Evolutionary conservation across 1,140 invertebrate species (phyloP), one percentile per base, ranked within the genome.

Genomic region (Drepana arcuata): DNA sequence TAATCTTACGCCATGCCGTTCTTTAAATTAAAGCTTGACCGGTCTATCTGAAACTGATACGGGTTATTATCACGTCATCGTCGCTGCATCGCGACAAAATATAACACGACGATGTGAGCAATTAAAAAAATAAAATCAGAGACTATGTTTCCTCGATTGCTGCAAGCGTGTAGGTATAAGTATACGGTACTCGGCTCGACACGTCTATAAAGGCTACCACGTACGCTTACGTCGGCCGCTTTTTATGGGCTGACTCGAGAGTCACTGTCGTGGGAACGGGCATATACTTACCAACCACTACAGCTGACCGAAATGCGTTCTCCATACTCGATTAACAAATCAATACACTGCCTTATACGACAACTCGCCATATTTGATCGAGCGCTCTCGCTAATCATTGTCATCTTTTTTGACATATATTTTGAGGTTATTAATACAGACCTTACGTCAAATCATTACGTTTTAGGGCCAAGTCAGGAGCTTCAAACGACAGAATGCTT

Each of bases 261-360:
- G 81, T 83, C 82, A 85, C 80, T 81, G 81, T 61, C 82, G 79
- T 83, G 79, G 82, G 79, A 83, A 83, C 69, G 65, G 64, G 67
- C 78, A 72, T 73, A 71, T 59, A 66, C 66, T 73, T 71, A 71
- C 58, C 41, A 41, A 42, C 62, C 58, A 60, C 69, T 64, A 69
- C 77, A 81, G 75, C 75, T 81, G 75, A 73, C 73, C 75, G 67
- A 84, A 80, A 80, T 84, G 78, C 74, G 77, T 64, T 77, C 77
- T 72, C 81, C 72, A 79, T 83, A 82, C 74, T 67, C 72, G 75
- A 83, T 82, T 82, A 83, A 81, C 81, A 83, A 84, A 85, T 83
- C 80, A 75, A 84, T 81, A 80, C 64, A 37, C 30, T n/a, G n/a
- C n/a, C 34, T 52, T 67, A 51, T 66, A 70, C 54, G 65, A 67